Evolutionary conservation across 2,797 vertebrate species (phyloP).

Genomic region (Cottoperca gobio): DNA sequence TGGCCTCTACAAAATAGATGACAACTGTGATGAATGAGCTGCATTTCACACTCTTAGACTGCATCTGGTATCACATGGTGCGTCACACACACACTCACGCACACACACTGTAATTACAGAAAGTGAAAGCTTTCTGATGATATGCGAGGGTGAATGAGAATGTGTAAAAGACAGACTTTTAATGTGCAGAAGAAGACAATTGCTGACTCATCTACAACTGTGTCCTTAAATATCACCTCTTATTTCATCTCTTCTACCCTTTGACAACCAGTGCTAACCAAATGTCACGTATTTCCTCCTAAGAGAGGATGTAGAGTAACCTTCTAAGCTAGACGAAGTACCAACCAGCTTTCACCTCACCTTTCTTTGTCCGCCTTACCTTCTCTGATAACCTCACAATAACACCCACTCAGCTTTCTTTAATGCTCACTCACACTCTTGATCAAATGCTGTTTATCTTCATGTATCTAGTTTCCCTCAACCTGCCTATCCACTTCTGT

Average conservation of each 20-base stretch:
- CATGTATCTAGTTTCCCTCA: not conserved
- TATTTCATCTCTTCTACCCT: constrained; percentile 22
- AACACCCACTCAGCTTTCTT: not conserved
- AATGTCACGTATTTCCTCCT: constrained; percentile 31
- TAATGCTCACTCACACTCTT: not conserved
- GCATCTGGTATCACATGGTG: constrained; percentile 41
- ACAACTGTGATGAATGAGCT: constrained; percentile 74
- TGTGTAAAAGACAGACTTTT: constrained; percentile 2
- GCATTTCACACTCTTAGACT: constrained; percentile 66
- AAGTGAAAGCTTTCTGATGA: constrained; percentile 24
- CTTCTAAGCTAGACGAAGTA: constrained; percentile 27
- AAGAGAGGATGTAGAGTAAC: not conserved
- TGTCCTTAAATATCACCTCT: constrained; percentile 32
- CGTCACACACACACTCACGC: constrained; percentile 19
- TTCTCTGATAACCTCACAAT: constrained; percentile 10
- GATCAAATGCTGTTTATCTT: not conserved
- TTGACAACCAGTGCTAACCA: constrained; percentile 31
- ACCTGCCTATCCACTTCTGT: not conserved
- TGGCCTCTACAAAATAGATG: constrained; percentile 67
- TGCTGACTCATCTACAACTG: constrained; percentile 51
- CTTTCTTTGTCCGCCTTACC: not conserved
- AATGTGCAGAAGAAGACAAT: constrained; percentile 16
- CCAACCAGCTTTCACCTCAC: not conserved
- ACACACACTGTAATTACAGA: constrained; percentile 34
- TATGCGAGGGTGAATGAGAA: not conserved